Base-by-base conservation (phyloP, 2,113 vertebrate species). In the Nothocercus nigrocapillus region DNA sequence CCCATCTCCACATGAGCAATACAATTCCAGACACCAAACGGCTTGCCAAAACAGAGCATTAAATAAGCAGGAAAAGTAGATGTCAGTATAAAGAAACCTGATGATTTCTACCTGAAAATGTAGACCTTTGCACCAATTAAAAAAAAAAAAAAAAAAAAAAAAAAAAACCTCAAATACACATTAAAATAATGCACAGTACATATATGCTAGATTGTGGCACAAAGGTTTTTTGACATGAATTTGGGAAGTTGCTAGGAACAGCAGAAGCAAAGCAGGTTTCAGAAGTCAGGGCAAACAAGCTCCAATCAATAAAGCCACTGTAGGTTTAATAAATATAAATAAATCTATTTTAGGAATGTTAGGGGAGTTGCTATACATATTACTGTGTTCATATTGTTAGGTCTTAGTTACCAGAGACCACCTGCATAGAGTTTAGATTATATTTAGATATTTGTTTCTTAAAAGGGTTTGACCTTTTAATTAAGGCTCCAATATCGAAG, bases 381-480 rank as follows among this genome's bases (percentile, higher is more conserved):
- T 62, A 54, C 36, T 85, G 68, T 19, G n/a, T 8, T 28, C 82
- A 83, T 36, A 42, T 27, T 19, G 30, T 13, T 72, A 63, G 73
- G 80, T 49, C 47, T 28, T 38, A 13, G 47, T 30, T 68, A 86
- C 27, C 75, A 63, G 67, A 54, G 82, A 34, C 68, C 72, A 62
- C 30, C 68, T 70, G 63, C 54, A 76, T 82, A 66, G 75, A 72
- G 63, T 5, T 54, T 56, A 63, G 21, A 54, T 49, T 58, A 66
- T 77, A 83, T 77, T 90, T 81, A 74, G 73, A 58, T 30, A 25
- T 53, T 54, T 89, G 85, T 44, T 83, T 88, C 80, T 70, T 61
- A 8, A 77, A 81, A 73, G 38, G 44, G 49, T 93, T 88, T 86
- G 83, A 88, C 64, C 76, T 94, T 91, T 89, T 64, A 85, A 91